These are phyloP conservation scores for Chromobotia macracanthus DNA, from an alignment of 2,797 vertebrate species.

Conservation along the genomic window DNA sequence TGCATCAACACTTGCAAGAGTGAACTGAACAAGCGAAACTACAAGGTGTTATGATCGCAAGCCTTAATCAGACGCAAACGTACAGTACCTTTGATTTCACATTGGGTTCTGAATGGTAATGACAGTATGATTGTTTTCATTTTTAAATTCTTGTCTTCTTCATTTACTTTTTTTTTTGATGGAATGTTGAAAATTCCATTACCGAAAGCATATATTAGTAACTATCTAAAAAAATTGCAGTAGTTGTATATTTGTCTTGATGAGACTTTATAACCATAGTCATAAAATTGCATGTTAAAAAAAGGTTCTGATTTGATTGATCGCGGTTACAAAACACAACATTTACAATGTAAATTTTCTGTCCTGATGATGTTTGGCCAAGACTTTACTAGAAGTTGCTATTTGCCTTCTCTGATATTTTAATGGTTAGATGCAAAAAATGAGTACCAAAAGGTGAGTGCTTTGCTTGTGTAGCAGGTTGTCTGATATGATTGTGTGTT, in stretches of 20 bases:
- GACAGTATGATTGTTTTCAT: conserved; percentile 54
- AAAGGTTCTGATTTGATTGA: conserved; percentile 59
- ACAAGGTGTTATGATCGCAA: conserved; percentile 66
- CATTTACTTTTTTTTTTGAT: conserved; percentile 33
- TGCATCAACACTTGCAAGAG: conserved; percentile 68
- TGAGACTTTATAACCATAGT: conserved; percentile 56
- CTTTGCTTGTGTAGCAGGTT: conserved; percentile 33
- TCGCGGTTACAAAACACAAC: conserved; percentile 55
- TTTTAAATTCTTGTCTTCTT: conserved; percentile 55
- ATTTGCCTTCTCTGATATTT: conserved; percentile 60
- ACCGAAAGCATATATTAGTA: conserved; percentile 58
- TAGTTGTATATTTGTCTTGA: conserved; percentile 60
- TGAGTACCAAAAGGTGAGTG: conserved; percentile 23
- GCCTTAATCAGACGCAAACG: conserved; percentile 70
- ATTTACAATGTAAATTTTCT: conserved; percentile 40
- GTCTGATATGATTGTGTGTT: conserved; percentile 16
- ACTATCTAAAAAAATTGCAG: conserved; percentile 59
- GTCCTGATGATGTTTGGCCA: conserved; percentile 58
- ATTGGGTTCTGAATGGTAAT: conserved; percentile 51
- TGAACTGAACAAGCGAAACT: conserved; percentile 59
- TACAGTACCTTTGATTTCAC: conserved; percentile 58
- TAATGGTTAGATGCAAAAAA: conserved; percentile 43
- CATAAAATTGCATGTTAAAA: conserved; percentile 67
- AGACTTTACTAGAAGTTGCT: conserved; percentile 53
- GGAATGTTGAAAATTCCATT: conserved; percentile 52